phyloP scores from a whole-genome alignment of 2,113 vertebrate species.

The Sigmodon hispidus region DNA sequence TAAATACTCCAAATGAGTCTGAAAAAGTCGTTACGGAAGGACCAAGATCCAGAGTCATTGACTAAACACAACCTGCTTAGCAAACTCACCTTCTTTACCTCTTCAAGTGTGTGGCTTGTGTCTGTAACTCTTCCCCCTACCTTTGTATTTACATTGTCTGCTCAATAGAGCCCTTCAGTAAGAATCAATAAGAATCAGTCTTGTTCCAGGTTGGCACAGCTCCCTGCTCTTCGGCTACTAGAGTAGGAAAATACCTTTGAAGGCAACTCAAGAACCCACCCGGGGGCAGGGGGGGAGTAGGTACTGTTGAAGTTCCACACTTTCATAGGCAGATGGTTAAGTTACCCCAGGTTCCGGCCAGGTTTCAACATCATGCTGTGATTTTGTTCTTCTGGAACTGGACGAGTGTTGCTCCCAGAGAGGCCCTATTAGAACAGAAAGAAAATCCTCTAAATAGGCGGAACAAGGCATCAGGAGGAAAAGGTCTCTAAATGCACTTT shows the following conservation, averaged over 20 bases:
- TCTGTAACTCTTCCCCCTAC: neutral
- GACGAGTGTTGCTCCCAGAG: conserved; percentile 91
- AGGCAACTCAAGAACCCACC: neutral
- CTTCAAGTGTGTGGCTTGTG: neutral
- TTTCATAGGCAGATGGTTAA: conserved; percentile 94
- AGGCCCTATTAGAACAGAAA: conserved; percentile 89
- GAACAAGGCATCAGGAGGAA: conserved; percentile 91
- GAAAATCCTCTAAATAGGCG: conserved; percentile 94
- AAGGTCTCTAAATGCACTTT: conserved; percentile 94
- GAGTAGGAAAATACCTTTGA: neutral
- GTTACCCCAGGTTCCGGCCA: conserved; percentile 88
- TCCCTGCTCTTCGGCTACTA: neutral
- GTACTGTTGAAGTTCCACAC: conserved; percentile 64
- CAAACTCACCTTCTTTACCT: neutral
- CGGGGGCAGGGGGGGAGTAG: conserved; percentile 35
- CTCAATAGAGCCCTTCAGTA: conserved; percentile 10
- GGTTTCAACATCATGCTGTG: conserved; percentile 89
- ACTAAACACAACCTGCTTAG: conserved; percentile 9
- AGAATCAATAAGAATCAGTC: neutral
- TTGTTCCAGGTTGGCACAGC: neutral
- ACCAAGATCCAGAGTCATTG: neutral
- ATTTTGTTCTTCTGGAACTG: conserved; percentile 92
- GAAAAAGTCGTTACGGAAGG: neutral
- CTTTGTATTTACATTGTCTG: neutral
- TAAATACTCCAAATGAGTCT: neutral